These are phyloP conservation scores for Catocala fraxini DNA, from an alignment of 2,888 invertebrate genomes.

Conservation along the genomic window DNA sequence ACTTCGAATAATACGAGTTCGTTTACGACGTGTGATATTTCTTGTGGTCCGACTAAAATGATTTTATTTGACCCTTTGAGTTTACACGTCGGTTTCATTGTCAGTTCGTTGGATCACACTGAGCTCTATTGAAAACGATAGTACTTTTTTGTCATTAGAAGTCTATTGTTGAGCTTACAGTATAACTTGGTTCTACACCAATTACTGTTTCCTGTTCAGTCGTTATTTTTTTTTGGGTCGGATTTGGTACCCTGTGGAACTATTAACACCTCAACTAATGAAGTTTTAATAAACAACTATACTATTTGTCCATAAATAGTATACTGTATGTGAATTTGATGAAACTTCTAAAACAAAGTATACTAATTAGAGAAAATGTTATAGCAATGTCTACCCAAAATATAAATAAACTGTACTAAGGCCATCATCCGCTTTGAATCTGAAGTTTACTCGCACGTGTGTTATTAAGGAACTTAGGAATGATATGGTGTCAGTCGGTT, in stretches of 20 bases:
- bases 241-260: neutral
- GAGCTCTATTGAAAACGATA: slow-evolving; percentile 46
- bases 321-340: neutral
- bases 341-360: neutral
- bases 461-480: slow-evolving; percentile 65
- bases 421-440: slow-evolving; percentile 51
- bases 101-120: slow-evolving; percentile 20
- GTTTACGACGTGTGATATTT: slow-evolving; percentile 73
- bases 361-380: slow-evolving; percentile 9
- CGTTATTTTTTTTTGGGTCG: slow-evolving; percentile 23
- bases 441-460: slow-evolving; percentile 61
- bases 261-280: slow-evolving; percentile 6
- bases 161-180: slow-evolving; percentile 29
- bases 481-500: slow-evolving; percentile 69
- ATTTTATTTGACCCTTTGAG: slow-evolving; percentile 53
- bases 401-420: slow-evolving; percentile 51
- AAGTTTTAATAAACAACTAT: neutral
- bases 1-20: slow-evolving; percentile 63
- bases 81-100: slow-evolving; percentile 33
- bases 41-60: slow-evolving; percentile 59
- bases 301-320: neutral
- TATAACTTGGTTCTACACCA: slow-evolving; percentile 36
- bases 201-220: slow-evolving; percentile 44
- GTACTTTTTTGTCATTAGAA: slow-evolving; percentile 34
- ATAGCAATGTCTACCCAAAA: slow-evolving; percentile 51